Base-by-base conservation (phyloP, 2,113 vertebrate species). In the Cebidichthys violaceus region DNA sequence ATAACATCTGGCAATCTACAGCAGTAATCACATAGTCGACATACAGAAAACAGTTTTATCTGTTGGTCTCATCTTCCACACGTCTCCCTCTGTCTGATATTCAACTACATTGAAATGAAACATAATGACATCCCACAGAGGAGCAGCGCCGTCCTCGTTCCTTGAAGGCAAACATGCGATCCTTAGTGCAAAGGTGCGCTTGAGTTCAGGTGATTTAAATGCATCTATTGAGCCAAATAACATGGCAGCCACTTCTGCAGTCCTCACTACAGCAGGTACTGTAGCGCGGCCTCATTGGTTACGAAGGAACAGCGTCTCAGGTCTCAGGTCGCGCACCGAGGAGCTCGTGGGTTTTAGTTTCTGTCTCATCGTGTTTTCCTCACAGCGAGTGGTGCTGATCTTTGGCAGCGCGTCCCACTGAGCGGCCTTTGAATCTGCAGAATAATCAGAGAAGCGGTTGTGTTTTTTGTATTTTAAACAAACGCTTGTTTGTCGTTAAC, bases 301-400 rank as follows among this genome's bases (percentile, higher is more conserved):
- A 9, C n/a, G 18, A 62, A 27, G 39, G 18, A 57, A 37, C 10
- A n/a, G n/a, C n/a, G n/a, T n/a, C n/a, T n/a, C n/a, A n/a, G n/a
- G n/a, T n/a, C n/a, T n/a, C n/a, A n/a, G n/a, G n/a, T n/a, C n/a
- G n/a, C n/a, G n/a, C n/a, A n/a, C n/a, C n/a, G n/a, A n/a, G n/a
- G n/a, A 85, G 71, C 74, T 37, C 68, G 37, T 74, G 35, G 71
- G 17, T 69, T 81, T 81, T 76, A 61, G 27, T 79, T 69, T 73
- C 66, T 73, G 41, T 27, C 41, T 70, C 43, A 68, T 81, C 29
- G 3, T 75, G 75, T 84, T 89, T 80, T 88, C 70, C 62, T 84
- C 89, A 66, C 82, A 90, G 75, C 45, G 8, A 67, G 80, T 0
- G 4, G 59, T 62, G 20, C 77, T 11, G 67, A 45, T 78, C 50